Evolutionary conservation across 1,140 invertebrate species (phyloP), one percentile per base, ranked within the genome.

Genomic region (Branchinecta lynchi): DNA sequence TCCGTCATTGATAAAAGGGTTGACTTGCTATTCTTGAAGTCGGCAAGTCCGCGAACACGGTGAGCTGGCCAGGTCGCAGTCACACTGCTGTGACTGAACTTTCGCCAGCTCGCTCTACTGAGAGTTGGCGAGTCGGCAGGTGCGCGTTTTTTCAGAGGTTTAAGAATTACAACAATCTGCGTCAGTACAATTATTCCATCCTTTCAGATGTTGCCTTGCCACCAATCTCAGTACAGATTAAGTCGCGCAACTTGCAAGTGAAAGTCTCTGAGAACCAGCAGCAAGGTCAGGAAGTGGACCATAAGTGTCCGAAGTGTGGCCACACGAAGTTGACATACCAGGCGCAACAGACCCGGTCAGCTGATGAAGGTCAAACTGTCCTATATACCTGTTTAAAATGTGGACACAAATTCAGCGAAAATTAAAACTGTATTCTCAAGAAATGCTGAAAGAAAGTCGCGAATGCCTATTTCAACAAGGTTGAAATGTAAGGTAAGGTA

Each of bases 291-390:
- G 76, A 88, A 32, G 87, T 93, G 12, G 92, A 97, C 72, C 82
- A 93, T 73, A 86, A 85, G 76, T 98, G 96, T 79, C 84, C 86
- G 3, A 87, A 89, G 74, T 99, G 96, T 83, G 86, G 86, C 44
- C 85, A 95, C 79, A 86, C 92, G 67, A 87, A 87, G 77, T 96
- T 98, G 91, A 90, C 89, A 0, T 99, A 96, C 79, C 89, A 90
- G 10, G 96, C 95, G 0, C 79, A 94, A 66, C 96, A 99, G 78
- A 83, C 96, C 1, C 81, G 96, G 76, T 97, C 93, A 7, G 95
- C 94, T 46, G 96, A 99, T 86, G 96, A 99, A 88, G 96, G 96
- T 0, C 96, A 98, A 80, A 98, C 96, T 12, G 92, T 99, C 7
- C 98, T 98, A 80, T 99, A 94, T 73, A 94, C 92, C 6, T 99